Evolutionary conservation across 2,797 vertebrate genomes (phyloP), one percentile per base, ranked within the genome.

Genomic region (Macroramphosus scolopax): DNA sequence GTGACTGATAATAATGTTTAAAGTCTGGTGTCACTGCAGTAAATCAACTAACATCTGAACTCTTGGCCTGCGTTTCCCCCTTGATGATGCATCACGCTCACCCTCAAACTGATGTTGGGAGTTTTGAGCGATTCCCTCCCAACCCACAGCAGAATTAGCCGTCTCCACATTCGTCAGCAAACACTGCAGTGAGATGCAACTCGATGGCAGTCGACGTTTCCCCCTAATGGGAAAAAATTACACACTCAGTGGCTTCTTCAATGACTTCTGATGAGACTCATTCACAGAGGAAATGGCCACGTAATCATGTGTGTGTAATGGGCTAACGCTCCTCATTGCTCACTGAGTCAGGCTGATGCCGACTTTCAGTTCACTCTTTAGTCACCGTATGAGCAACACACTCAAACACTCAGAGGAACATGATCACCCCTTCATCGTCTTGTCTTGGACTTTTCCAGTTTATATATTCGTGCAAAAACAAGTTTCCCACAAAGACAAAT

Each of bases 141-240:
- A 63, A 50, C 34, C 68, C 70, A 20, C 48, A 43, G 69, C 51
- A 46, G 58, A 75, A 77, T 72, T 52, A 72, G 39, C 51, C 57
- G 3, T 43, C 63, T 51, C 34, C 61, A 60, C 68, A 83, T 85
- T 75, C 70, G 75, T 89, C 87, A 86, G 84, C 82, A 79, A 80
- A 78, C 68, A 68, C 82, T 45, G 65, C 62, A 35, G 71, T 22
- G 74, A 78, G 76, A 82, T 70, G 72, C 49, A 60, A 78, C 69
- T 80, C 54, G 37, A 68, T 73, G 63, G 83, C 71, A 74, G 80
- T 62, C 72, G 55, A 81, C 71, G 49, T 75, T 75, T 72, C 70
- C 81, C 72, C 75, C n/a, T 87, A 89, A 89, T 81, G 84, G 83
- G 85, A 88, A 84, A 87, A 87, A 88, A 89, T 91, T 90, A 90